phyloP scores from a whole-genome alignment of 2,888 invertebrate species.

The Eristalis intricaria region DNA sequence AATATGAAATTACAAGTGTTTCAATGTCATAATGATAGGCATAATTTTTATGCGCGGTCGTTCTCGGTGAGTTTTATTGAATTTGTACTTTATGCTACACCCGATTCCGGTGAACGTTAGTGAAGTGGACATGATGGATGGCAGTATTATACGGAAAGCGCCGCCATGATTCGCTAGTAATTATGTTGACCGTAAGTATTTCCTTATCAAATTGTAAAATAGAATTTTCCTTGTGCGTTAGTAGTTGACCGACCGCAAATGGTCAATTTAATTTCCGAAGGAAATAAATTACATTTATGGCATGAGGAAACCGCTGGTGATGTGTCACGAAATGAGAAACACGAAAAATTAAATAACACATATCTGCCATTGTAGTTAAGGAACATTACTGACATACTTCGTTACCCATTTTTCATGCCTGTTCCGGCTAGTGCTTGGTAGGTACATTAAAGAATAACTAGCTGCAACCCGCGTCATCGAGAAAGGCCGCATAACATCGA shows the following conservation, averaged over 20 bases:
- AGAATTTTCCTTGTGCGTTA: conserved; percentile 6
- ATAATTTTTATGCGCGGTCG: conserved; percentile 21
- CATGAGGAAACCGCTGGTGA: background rate
- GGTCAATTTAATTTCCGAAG: conserved; percentile 26
- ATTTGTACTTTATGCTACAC: conserved; percentile 14
- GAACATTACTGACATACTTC: background rate
- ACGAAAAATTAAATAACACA: background rate
- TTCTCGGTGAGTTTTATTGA: conserved; percentile 18
- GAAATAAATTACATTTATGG: conserved; percentile 15
- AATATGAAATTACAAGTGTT: conserved; percentile 52
- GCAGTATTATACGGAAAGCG: conserved; percentile 6
- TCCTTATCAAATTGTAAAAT: conserved; percentile 22
- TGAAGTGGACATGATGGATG: background rate
- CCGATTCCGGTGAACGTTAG: background rate
- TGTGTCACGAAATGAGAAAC: background rate
- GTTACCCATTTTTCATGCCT: background rate
- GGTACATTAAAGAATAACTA: background rate
- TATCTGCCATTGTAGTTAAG: background rate
- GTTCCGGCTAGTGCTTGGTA: background rate
- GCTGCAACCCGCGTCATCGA: too few species aligned
- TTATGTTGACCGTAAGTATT: conserved; percentile 12
- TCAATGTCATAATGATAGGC: conserved; percentile 27
- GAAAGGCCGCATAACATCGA: too few species aligned
- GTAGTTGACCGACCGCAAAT: conserved; percentile 11
- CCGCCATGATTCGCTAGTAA: conserved; percentile 23